These are phyloP conservation scores for Plagodis pulveraria DNA, from an alignment of 2,888 invertebrate species.

Conservation along the genomic window DNA sequence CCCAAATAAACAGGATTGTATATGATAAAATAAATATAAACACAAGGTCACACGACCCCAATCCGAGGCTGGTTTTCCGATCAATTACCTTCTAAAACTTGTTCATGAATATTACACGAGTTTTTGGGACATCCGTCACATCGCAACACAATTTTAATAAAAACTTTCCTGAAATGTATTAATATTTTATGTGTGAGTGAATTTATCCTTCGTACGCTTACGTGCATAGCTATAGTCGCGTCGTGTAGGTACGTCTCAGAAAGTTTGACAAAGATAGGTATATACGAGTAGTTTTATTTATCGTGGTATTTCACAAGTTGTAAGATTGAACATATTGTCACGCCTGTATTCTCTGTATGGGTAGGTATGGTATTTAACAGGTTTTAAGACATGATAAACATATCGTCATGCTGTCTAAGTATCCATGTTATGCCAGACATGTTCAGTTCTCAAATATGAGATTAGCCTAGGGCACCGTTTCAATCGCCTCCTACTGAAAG, in stretches of 20 bases:
- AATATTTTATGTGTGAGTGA: slow-evolving; percentile 39
- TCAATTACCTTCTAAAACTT: slow-evolving; percentile 45
- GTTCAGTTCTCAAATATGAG: too few species aligned
- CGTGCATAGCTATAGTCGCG: slow-evolving; percentile 9
- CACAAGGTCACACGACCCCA: slow-evolving; percentile 22
- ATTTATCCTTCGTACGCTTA: slow-evolving; percentile 19
- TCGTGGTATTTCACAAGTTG: background rate
- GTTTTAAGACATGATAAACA: too few species aligned
- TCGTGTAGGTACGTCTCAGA: background rate
- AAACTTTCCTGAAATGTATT: slow-evolving; percentile 37
- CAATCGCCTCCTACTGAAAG: too few species aligned
- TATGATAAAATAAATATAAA: slow-evolving; percentile 20
- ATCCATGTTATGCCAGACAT: too few species aligned
- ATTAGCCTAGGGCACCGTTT: too few species aligned
- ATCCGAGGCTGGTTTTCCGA: slow-evolving; percentile 36
- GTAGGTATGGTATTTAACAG: too few species aligned
- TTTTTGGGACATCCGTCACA: slow-evolving; percentile 36
- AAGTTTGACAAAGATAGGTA: slow-evolving; percentile 12
- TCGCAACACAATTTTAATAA: slow-evolving; percentile 38
- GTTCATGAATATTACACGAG: slow-evolving; percentile 35
- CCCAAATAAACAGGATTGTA: slow-evolving; percentile 11
- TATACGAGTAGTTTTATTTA: slow-evolving; percentile 18
- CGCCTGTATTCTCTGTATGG: too few species aligned
- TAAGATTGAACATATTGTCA: background rate
- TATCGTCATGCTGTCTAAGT: too few species aligned